A percentile compares a stretch with the other conserved stretches of the same genome.
phyloP scores from a whole-genome alignment of 2,113 vertebrate genomes.

The Peromyscus polionotus region DNA sequence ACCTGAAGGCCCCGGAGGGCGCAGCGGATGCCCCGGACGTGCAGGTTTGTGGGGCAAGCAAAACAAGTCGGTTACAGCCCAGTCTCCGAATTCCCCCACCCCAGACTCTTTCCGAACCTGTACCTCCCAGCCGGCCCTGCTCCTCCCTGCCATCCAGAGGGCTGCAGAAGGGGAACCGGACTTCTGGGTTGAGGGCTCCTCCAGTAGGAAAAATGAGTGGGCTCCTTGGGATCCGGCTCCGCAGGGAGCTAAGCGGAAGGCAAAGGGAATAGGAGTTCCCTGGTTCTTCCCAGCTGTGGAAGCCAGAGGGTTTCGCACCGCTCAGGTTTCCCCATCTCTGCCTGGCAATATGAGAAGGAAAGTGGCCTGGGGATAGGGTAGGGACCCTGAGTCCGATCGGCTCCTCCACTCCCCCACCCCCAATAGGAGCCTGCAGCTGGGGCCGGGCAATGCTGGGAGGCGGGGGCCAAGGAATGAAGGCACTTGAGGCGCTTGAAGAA shows the following conservation, averaged over 20 bases:
- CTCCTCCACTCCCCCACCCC: neutral
- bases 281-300: neutral
- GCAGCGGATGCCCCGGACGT: slow-evolving; percentile 73
- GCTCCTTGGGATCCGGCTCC: neutral
- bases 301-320: slow-evolving; percentile 3
- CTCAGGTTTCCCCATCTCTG: slow-evolving; percentile 44
- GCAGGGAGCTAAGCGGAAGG: neutral
- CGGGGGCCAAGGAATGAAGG: too few relatives aligned
- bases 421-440: neutral
- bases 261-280: neutral
- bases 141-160: slow-evolving; percentile 35
- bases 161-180: neutral
- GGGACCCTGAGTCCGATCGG: neutral
- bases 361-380: slow-evolving; percentile 28
- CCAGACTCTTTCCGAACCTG: slow-evolving; percentile 79
- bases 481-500: neutral
- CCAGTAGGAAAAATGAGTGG: neutral
- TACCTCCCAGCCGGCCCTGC: slow-evolving; percentile 45
- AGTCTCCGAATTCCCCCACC: slow-evolving; percentile 81
- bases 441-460: neutral
- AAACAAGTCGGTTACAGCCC: slow-evolving; percentile 76
- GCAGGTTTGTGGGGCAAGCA: slow-evolving; percentile 72
- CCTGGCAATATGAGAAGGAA: slow-evolving; percentile 36
- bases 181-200: neutral
- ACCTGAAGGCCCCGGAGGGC: slow-evolving; percentile 70